A percentile compares a stretch with the other conserved stretches of the same genome.
phyloP scores from a whole-genome alignment of 2,888 invertebrate genomes.

The Marronus borbonicus region DNA sequence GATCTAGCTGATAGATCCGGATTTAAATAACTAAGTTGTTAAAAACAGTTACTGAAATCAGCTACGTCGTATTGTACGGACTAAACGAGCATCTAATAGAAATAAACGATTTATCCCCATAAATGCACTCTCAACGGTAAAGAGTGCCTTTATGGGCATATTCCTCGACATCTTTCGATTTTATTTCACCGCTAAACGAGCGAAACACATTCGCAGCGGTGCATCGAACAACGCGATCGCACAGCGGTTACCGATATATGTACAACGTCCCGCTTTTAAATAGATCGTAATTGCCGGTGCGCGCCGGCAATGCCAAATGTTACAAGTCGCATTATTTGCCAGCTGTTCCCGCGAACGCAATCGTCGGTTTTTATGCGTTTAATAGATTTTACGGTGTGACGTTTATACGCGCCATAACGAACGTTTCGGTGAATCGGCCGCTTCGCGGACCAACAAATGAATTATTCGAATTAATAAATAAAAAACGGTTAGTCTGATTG shows the following conservation, averaged over 20 bases:
- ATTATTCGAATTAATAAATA: slow-evolving; percentile 35
- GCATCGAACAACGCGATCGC: too few species aligned
- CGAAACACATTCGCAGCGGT: too few species aligned
- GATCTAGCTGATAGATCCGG: too few species aligned
- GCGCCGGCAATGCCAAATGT: slow-evolving; percentile 18
- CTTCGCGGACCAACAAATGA: slow-evolving; percentile 1
- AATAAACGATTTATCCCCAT: too few species aligned
- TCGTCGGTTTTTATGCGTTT: slow-evolving; percentile 13
- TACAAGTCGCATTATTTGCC: slow-evolving; percentile 22
- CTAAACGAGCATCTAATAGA: too few species aligned
- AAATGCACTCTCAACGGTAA: too few species aligned
- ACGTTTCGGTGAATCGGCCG: neutral
- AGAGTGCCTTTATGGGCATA: too few species aligned
- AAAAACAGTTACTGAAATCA: too few species aligned
- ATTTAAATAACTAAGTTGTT: too few species aligned
- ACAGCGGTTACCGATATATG: neutral
- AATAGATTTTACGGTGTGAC: slow-evolving; percentile 31
- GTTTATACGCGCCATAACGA: slow-evolving; percentile 7
- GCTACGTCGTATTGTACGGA: too few species aligned
- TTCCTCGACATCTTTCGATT: too few species aligned
- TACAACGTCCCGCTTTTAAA: slow-evolving; percentile 7
- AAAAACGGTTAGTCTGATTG: slow-evolving; percentile 17
- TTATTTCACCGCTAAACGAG: too few species aligned
- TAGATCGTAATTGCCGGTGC: slow-evolving; percentile 24
- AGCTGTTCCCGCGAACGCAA: slow-evolving; percentile 7